These are phyloP conservation scores for Sinocyclocheilus grahami DNA, from an alignment of 2,113 vertebrate species.

Conservation along the genomic window DNA sequence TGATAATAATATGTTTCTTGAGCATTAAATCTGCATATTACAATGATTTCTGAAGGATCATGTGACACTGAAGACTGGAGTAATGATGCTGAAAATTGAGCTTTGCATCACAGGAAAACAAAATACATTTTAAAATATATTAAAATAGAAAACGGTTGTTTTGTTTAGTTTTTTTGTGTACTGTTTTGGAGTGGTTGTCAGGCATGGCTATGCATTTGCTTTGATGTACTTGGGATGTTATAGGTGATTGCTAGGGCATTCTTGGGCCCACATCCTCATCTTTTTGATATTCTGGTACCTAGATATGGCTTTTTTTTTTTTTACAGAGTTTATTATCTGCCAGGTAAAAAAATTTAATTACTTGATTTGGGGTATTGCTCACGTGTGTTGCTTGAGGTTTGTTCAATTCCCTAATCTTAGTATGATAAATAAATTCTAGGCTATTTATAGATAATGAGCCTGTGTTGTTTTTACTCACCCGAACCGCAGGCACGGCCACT, in stretches of 20 bases:
- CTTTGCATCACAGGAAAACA: neutral
- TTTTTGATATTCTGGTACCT: neutral
- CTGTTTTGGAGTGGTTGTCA: too few relatives aligned
- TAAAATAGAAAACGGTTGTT: too few relatives aligned
- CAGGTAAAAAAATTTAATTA: neutral
- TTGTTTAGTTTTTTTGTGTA: too few relatives aligned
- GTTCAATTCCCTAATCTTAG: neutral
- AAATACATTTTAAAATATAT: neutral
- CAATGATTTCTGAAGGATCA: neutral
- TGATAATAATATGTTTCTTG: too few relatives aligned
- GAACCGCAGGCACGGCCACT: constrained; percentile 63
- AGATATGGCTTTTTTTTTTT: neutral
- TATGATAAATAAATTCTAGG: neutral
- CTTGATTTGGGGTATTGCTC: neutral
- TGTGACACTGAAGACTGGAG: neutral
- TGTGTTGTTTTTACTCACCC: neutral
- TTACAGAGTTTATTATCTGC: neutral
- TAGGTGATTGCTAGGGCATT: neutral
- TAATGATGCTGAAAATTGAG: neutral
- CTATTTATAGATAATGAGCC: neutral
- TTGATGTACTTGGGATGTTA: neutral
- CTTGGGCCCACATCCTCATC: neutral
- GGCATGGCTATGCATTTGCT: neutral
- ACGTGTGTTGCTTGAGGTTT: neutral
- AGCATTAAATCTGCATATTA: neutral